A percentile compares a stretch with the other conserved stretches of the same genome.
phyloP scores from a whole-genome alignment of 1,140 invertebrate species.

The Ceratosolen fusciceps region DNA sequence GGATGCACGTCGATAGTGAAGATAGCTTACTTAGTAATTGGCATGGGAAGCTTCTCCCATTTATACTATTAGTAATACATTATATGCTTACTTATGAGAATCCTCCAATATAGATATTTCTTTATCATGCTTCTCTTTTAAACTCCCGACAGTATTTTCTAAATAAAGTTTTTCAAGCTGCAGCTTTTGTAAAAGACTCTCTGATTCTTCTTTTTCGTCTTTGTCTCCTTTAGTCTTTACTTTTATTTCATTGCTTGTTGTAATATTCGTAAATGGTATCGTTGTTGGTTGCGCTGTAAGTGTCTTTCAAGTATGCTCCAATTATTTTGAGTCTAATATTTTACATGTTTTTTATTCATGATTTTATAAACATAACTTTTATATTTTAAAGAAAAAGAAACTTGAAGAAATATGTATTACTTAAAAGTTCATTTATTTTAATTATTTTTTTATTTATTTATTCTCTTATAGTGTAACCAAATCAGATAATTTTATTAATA shows the following conservation, averaged over 20 bases:
- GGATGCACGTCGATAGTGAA: too few species aligned
- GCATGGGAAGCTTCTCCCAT: too few species aligned
- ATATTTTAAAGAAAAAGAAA: too few species aligned
- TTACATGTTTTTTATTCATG: too few species aligned
- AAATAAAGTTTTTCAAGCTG: constrained; percentile 63
- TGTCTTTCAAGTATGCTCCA: constrained; percentile 50
- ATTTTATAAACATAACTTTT: too few species aligned
- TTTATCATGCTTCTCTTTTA: constrained; percentile 64
- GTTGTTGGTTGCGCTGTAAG: constrained; percentile 58
- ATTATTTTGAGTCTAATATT: constrained; percentile 8
- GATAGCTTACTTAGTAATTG: too few species aligned
- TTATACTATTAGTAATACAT: too few species aligned
- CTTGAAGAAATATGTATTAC: neutral
- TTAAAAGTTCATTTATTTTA: constrained; percentile 21
- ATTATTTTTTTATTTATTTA: constrained; percentile 6
- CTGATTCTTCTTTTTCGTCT: constrained; percentile 52
- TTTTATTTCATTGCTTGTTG: constrained; percentile 48
- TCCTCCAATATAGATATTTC: constrained; percentile 64
- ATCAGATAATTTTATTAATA: too few species aligned
- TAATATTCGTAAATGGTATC: constrained; percentile 41
- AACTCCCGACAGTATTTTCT: constrained; percentile 58
- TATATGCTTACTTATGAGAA: constrained; percentile 61
- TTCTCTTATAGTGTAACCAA: too few species aligned
- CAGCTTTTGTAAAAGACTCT: constrained; percentile 58
- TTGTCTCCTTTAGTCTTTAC: constrained; percentile 33